These are phyloP conservation scores for Engystomops pustulosus DNA, from an alignment of 2,113 vertebrate genomes.

Conservation along the genomic window DNA sequence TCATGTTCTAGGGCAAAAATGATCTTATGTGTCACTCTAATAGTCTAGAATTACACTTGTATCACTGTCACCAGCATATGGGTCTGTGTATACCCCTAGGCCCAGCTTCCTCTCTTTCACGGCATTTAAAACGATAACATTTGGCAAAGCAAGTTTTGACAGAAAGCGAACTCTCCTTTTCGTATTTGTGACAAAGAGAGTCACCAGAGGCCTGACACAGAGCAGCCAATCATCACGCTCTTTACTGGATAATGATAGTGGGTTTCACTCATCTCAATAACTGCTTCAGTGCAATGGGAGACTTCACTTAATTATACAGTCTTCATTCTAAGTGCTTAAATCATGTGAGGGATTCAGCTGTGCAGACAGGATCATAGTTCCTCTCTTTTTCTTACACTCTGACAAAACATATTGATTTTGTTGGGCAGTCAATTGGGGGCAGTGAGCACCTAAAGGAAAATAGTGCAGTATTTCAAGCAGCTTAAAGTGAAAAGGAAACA, in stretches of 20 bases:
- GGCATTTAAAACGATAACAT: constrained; percentile 95
- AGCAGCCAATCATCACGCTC: constrained; percentile 81
- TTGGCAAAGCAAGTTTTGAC: constrained; percentile 88
- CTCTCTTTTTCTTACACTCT: constrained; percentile 29
- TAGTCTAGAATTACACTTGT: constrained; percentile 97
- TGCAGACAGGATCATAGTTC: background rate
- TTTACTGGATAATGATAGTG: constrained; percentile 86
- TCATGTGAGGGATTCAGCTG: constrained; percentile 65
- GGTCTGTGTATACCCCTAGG: constrained; percentile 94
- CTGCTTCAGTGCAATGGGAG: constrained; percentile 67
- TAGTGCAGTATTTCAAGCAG: constrained; percentile 33
- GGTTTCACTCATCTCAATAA: constrained; percentile 76
- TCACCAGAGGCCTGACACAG: constrained; percentile 82
- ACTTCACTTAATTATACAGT: constrained; percentile 75
- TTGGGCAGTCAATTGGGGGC: constrained; percentile 48
- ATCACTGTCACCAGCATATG: constrained; percentile 93
- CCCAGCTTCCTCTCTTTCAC: constrained; percentile 88
- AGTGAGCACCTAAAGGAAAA: constrained; percentile 45
- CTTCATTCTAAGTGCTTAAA: constrained; percentile 69
- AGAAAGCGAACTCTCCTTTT: constrained; percentile 85
- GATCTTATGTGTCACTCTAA: constrained; percentile 92
- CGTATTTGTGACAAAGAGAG: constrained; percentile 78
- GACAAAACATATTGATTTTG: constrained; percentile 56
- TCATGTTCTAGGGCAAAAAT: constrained; percentile 82
- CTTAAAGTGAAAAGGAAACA: constrained; percentile 3